Conservation (phyloP, 2,113 vertebrate species). For the Poecile atricapillus region DNA sequence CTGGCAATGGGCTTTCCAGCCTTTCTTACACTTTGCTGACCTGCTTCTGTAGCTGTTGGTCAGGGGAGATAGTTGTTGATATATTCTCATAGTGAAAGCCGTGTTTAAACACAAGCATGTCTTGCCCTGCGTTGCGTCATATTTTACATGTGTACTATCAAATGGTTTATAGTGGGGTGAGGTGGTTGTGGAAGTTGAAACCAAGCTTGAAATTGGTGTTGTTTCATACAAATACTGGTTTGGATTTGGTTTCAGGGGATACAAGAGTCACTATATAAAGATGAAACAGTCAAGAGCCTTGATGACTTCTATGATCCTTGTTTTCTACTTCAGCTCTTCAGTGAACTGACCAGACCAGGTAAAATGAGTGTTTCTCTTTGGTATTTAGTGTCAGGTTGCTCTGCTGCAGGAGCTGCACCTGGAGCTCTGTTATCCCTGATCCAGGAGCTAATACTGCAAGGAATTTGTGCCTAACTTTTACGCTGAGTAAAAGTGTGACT, state of each 20-base stretch:
- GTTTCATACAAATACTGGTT: background rate
- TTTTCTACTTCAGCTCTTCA: constrained; percentile 91
- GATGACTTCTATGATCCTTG: constrained; percentile 85
- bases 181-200: background rate
- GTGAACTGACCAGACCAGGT: constrained; percentile 88
- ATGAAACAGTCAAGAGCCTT: constrained; percentile 54
- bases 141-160: background rate
- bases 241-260: constrained; percentile 68
- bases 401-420: background rate
- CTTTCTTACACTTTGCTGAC: background rate
- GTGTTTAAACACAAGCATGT: background rate
- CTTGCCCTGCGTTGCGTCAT: background rate
- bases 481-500: background rate
- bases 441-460: background rate
- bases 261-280: constrained; percentile 64
- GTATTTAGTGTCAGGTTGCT: background rate
- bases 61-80: background rate
- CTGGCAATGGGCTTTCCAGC: background rate
- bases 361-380: background rate
- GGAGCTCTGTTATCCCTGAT: background rate
- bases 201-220: background rate
- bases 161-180: background rate
- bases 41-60: background rate
- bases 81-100: background rate
- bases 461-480: background rate